Percentiles rank a stretch among this genome's conserved stretches.
These are phyloP conservation scores for Otolemur garnettii DNA, from an alignment of 2,113 vertebrate genomes.

Conservation along the genomic window DNA sequence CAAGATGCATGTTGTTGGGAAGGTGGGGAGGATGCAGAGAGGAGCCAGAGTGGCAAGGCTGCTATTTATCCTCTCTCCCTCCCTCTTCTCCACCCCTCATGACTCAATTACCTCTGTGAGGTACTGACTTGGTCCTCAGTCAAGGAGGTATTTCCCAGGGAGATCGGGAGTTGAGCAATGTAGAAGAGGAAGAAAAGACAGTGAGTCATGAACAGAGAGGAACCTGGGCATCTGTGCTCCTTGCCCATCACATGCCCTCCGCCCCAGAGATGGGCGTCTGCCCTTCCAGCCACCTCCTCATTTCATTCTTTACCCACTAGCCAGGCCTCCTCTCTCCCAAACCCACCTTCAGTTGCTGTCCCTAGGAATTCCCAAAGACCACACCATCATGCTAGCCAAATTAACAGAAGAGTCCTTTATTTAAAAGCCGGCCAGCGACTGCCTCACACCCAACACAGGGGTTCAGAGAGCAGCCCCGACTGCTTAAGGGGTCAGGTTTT, in stretches of 20 bases:
- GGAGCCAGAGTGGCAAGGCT: constrained; percentile 9
- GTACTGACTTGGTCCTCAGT: constrained; percentile 61
- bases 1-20: constrained; percentile 72
- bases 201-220: constrained; percentile 73
- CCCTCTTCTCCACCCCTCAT: constrained; percentile 75
- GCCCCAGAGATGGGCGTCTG: constrained; percentile 53
- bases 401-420: too few species aligned
- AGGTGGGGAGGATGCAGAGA: constrained; percentile 67
- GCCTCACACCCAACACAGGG: too few species aligned
- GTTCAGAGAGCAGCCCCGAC: too few species aligned
- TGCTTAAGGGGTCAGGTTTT: too few species aligned
- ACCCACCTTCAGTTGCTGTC: neutral
- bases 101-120: constrained; percentile 76
- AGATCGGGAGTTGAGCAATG: constrained; percentile 79
- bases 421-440: too few species aligned
- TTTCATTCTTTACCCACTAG: constrained; percentile 31
- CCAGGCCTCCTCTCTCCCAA: constrained; percentile 10
- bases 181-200: constrained; percentile 62
- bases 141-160: constrained; percentile 73
- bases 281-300: constrained; percentile 49
- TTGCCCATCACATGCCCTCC: constrained; percentile 51
- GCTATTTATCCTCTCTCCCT: constrained; percentile 78
- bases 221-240: constrained; percentile 51
- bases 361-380: too few species aligned
- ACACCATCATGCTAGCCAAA: too few species aligned